These are phyloP conservation scores for Halcyon smyrnensis DNA, from an alignment of 2,797 vertebrate genomes.

Conservation along the genomic window DNA sequence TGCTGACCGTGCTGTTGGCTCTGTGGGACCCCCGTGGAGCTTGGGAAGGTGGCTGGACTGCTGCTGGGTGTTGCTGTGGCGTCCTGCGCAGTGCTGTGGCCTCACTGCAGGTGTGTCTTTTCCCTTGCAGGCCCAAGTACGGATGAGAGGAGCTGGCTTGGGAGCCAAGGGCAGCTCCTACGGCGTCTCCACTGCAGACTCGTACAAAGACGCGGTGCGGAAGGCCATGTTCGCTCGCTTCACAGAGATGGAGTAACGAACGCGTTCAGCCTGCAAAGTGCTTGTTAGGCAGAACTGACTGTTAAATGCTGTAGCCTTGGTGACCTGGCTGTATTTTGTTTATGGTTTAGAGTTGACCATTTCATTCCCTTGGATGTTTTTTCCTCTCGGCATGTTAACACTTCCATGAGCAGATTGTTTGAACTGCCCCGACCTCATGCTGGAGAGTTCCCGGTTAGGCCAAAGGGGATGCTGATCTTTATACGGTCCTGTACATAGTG, in stretches of 20 bases:
- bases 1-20: neutral
- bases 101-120: neutral
- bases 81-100: rapidly evolving
- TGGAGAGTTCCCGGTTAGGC: slow-evolving; percentile 60
- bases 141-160: slow-evolving; percentile 93
- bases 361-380: slow-evolving; percentile 63
- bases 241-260: slow-evolving; percentile 91
- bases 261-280: neutral
- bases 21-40: neutral
- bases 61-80: neutral
- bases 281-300: slow-evolving; percentile 44
- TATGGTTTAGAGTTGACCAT: slow-evolving; percentile 64
- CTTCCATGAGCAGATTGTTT: slow-evolving; percentile 41
- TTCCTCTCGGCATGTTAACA: slow-evolving; percentile 35
- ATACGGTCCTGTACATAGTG: slow-evolving; percentile 75
- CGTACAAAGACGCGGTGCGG: slow-evolving; percentile 96
- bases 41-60: neutral
- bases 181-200: slow-evolving; percentile 91
- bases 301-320: slow-evolving; percentile 55
- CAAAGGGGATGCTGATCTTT: slow-evolving; percentile 54
- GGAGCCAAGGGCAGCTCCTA: slow-evolving; percentile 96
- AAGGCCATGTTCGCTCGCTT: slow-evolving; percentile 99
- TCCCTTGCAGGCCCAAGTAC: slow-evolving; percentile 88
- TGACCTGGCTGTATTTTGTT: slow-evolving; percentile 59
- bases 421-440: slow-evolving; percentile 42